Conservation (phyloP, 1,140 invertebrate genomes). For the Danaus plexippus region DNA sequence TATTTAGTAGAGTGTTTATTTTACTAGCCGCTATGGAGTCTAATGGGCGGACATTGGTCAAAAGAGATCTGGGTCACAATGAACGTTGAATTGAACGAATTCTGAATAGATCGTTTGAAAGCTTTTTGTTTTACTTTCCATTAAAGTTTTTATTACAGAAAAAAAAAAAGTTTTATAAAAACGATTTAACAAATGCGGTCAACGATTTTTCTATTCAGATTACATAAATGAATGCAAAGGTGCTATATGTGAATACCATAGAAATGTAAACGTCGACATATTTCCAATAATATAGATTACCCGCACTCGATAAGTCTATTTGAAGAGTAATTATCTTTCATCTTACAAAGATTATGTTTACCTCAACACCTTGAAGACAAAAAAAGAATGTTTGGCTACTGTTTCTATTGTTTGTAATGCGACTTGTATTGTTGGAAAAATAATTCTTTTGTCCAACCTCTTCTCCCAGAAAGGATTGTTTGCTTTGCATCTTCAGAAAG, state of each 20-base stretch:
- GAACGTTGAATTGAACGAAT: slow-evolving; percentile 30
- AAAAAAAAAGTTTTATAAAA: too few relatives aligned
- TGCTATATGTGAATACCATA: too few relatives aligned
- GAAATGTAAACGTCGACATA: slow-evolving; percentile 15
- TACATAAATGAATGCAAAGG: too few relatives aligned
- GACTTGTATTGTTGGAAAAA: slow-evolving; percentile 48
- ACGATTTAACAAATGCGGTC: too few relatives aligned
- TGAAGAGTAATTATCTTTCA: slow-evolving; percentile 28
- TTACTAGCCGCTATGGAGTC: slow-evolving; percentile 48
- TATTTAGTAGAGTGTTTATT: slow-evolving; percentile 52
- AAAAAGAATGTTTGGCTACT: slow-evolving; percentile 43
- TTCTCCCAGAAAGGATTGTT: slow-evolving; percentile 45
- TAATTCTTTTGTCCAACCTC: slow-evolving; percentile 39
- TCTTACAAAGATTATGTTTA: slow-evolving; percentile 31
- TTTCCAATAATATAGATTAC: slow-evolving; percentile 38
- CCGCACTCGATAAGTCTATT: slow-evolving; percentile 36
- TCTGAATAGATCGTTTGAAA: slow-evolving; percentile 30
- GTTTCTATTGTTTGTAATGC: slow-evolving; percentile 54
- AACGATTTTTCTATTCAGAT: too few relatives aligned
- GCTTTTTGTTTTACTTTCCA: slow-evolving; percentile 24
- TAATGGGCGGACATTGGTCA: slow-evolving; percentile 65
- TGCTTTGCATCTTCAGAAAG: slow-evolving; percentile 21
- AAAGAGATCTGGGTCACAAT: slow-evolving; percentile 41
- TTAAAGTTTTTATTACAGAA: neutral
- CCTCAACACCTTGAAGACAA: slow-evolving; percentile 33